Evolutionary conservation across 2,113 vertebrate genomes (phyloP), one percentile per base, ranked within the genome.

Genomic region (Xiphorhynchus elegans): DNA sequence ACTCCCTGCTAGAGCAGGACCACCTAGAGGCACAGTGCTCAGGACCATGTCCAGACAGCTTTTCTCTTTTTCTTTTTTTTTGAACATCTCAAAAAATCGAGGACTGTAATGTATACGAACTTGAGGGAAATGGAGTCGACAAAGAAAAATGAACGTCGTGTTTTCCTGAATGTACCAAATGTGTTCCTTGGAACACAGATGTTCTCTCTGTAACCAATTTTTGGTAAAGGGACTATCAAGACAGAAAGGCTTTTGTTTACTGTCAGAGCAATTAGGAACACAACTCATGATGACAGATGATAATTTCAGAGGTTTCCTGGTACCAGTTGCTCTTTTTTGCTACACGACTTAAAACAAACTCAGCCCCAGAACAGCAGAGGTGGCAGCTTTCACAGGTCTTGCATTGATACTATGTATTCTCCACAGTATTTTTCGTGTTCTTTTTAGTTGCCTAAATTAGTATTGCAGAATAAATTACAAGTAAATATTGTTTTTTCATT

Each of bases 1-100:
- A 1, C 0, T 6, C 2, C 6, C 42, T 11, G 13, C 50, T 66
- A 31, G 66, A 60, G 33, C 17, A 60, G 24, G 37, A 8, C 5
- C n/a, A 58, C 4, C 0, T 49, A 67, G 5, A 73, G 23, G 15
- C 50, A 74, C 42, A 6, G 25, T 33, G 13, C 24, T 19, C 53
- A 76, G 50, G 21, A 76, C 9, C 1, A 0, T 7, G 11, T 28
- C 37, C 47, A 53, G 31, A 62, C 1, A 31, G 14, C 49, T 64
- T 84, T 37, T 37, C 37, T 37, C 37, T 37, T 37, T 37, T 37
- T 37, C 37, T 37, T 37, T 37, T 37, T 37, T 37, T 37, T 19
- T 60, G 19, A 37, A 3, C 44, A 82, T 35, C 59, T 66, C 17
- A 84, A 66, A 82, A 74, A 66, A 64, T 23, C 21, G 72, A 82